Base-by-base conservation (phyloP, 2,888 invertebrate genomes). In the Tachystola acroxantha region DNA sequence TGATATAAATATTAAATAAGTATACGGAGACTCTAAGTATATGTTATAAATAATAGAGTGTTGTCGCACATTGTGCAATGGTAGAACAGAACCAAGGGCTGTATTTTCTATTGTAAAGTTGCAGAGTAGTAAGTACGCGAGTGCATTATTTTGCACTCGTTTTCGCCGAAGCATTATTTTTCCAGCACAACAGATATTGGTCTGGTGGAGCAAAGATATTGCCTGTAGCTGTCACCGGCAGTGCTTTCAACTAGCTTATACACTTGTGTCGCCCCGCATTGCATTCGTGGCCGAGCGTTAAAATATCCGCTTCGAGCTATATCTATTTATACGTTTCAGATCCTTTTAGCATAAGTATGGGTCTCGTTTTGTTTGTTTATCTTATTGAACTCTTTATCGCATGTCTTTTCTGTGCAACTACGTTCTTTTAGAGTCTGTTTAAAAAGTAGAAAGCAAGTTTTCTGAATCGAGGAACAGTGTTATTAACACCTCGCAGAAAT, bases 191-290 rank as follows among this genome's bases (percentile, higher is more conserved):
- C 72, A 68, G 74, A 70, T 78, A 77, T 78, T 76, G 77, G 74
- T 71, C 65, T 69, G 64, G 68, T 57, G 53, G 55, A 60, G 66
- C 66, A 67, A 69, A 78, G 78, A 79, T 81, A 81, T 81, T 77
- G 80, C 75, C 66, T 78, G 72, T 80, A 71, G 67, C 77, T 79
- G 81, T 78, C 80, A 73, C 57, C 59, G 53, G 44, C 77, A 78
- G 72, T 67, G 65, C 58, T 64, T 68, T 57, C 64, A 61, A 68
- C 70, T 67, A 59, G 74, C 74, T 75, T 73, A 70, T 72, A 69
- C 65, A 70, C 69, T 72, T 63, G 69, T 68, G 64, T 66, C 60
- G 57, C 53, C 48, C 46, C 49, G 49, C 59, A 58, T 63, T 63
- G 63, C 64, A 48, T 55, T 60, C 45, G 41, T 40, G 45, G 57